Evolutionary conservation across 2,113 vertebrate genomes (phyloP).

Genomic region (Rallus limicola): DNA sequence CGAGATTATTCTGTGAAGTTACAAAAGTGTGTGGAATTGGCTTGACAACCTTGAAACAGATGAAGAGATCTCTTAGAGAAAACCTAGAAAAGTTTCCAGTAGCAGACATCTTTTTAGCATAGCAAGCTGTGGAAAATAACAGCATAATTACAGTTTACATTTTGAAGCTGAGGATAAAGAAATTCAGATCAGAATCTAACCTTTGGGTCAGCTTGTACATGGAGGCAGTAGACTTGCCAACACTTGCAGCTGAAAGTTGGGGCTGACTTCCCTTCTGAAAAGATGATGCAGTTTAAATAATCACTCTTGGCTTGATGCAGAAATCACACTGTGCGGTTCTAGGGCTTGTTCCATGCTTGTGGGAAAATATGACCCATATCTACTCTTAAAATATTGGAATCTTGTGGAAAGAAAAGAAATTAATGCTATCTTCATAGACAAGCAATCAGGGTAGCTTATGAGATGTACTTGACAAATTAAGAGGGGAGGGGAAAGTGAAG

Average conservation of each 20-base stretch:
- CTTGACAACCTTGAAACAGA: neutral
- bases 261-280: neutral
- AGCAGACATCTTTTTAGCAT: neutral
- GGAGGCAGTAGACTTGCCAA: neutral
- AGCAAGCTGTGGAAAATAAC: neutral
- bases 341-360: neutral
- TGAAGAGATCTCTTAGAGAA: neutral
- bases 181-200: neutral
- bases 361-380: neutral
- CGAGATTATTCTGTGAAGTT: neutral
- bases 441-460: conserved; percentile 7
- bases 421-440: neutral
- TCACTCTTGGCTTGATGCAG: neutral
- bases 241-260: neutral
- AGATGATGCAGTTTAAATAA: neutral
- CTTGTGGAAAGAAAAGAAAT: neutral
- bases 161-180: neutral
- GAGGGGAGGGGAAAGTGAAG: neutral
- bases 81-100: neutral
- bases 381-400: neutral
- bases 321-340: neutral
- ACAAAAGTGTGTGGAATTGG: neutral
- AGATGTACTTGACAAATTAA: conserved; percentile 27
- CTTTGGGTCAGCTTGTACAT: neutral
- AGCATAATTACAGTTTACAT: neutral